Evolutionary conservation across 2,888 invertebrate species (phyloP), one percentile per base, ranked within the genome.

Genomic region (Euplagia quadripunctaria): DNA sequence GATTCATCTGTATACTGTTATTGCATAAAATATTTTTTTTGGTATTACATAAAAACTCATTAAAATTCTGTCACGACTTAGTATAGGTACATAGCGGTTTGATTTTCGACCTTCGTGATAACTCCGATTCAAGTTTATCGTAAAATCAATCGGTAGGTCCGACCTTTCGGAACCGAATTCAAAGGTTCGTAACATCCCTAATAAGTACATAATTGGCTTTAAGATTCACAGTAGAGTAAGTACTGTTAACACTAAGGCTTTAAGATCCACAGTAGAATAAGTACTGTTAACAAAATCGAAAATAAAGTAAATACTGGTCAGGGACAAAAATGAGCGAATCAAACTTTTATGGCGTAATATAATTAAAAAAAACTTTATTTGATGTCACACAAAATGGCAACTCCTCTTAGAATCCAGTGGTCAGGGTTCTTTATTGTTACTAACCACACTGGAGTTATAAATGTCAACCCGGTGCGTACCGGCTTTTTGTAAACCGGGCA

Each of bases 401-500:
- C 98, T 16, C 98, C 99, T 79, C 99, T 96, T 63, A 98, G 91
- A 65, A 97, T 97, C 99, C 98, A 99, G 91, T 98, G 98, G 78
- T 98, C 98, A 0, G 98, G 98, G 86, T 97, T 97, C 75, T 94
- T 94, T 17, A 95, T 86, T 0, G 97, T 97, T 52, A 96, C 96
- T 75, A 98, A 89, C 97, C 97, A 98, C 20, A 98, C 90, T 0
- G 97, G 97, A 1, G 98, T 97, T 81, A 99, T 97, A 87, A 98
- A 98, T 70, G 98, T 98, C 71, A 98, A 94, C 81, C 98, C 98
- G 0, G 98, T 99, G 82, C 99, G 97, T 78, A 96, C 96, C 3
- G 98, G 97, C 90, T 98, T 99, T 93, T 98, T 99, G 91, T 99
- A 99, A n/a, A 98, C 98, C 0, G 99, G 99, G 91, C 98, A 98